Conservation (phyloP, 2,797 vertebrate genomes). For the Remorina albescens region DNA sequence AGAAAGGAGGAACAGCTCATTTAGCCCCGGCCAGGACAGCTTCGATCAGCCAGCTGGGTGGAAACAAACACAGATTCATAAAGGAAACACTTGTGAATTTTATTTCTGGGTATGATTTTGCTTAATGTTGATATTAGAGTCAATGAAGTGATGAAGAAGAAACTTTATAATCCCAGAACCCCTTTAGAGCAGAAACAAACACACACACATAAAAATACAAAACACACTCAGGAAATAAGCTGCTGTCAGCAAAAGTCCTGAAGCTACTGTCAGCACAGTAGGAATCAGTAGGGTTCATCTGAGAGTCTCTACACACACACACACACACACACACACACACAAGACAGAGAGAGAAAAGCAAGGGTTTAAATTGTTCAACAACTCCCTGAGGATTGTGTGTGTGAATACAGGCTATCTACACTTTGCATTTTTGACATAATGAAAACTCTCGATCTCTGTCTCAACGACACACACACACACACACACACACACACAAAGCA, state of each 20-base stretch:
- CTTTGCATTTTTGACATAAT: conserved; percentile 7
- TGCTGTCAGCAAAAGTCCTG: conserved; percentile 56
- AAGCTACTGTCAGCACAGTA: conserved; percentile 55
- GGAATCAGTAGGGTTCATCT: conserved; percentile 39
- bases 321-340: conserved; percentile 7
- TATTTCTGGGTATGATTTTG: not conserved
- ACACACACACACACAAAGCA: conserved; percentile 13
- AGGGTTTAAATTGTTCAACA: conserved; percentile 32
- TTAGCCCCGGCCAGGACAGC: conserved; percentile 12
- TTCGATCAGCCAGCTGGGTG: not conserved
- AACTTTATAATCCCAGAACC: conserved; percentile 5
- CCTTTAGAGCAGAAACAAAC: conserved; percentile 1
- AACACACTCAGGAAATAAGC: conserved; percentile 35
- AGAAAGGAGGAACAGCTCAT: conserved; percentile 24
- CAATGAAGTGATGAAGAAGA: not conserved
- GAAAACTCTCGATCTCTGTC: conserved; percentile 12
- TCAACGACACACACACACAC: conserved; percentile 11
- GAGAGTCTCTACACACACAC: conserved; percentile 5
- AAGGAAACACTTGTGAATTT: too few relatives aligned
- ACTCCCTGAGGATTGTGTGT: conserved; percentile 28
- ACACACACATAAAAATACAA: not conserved
- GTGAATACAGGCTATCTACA: conserved; percentile 1
- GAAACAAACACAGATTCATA: conserved; percentile 6
- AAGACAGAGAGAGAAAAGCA: conserved; percentile 12
- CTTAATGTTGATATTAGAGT: conserved; percentile 10